A percentile compares a stretch with the other conserved stretches of the same genome.
Conservation (phyloP, 2,888 invertebrate species). For the Ypsolopha scabrella region DNA sequence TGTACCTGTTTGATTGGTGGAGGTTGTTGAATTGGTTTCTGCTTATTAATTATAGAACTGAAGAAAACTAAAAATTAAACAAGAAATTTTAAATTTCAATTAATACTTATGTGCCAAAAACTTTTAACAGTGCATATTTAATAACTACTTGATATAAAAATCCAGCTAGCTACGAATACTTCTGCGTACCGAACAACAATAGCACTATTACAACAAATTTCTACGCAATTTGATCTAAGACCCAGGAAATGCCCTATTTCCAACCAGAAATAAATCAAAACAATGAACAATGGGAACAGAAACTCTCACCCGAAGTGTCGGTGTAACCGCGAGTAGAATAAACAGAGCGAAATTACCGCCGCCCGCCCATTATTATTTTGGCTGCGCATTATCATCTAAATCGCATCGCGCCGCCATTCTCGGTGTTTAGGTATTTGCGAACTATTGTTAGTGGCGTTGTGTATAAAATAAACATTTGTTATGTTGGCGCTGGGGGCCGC, state of each 20-base stretch:
- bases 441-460: conserved; percentile 70
- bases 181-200: too few relatives aligned
- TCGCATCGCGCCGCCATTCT: conserved; percentile 62
- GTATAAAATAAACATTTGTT: conserved; percentile 72
- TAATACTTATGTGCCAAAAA: too few relatives aligned
- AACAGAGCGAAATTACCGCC: conserved; percentile 42
- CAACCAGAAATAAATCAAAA: neutral
- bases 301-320: neutral
- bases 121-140: too few relatives aligned
- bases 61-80: too few relatives aligned
- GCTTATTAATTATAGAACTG: too few relatives aligned
- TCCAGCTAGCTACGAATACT: too few relatives aligned
- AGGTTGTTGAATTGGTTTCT: neutral
- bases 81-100: too few relatives aligned
- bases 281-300: neutral
- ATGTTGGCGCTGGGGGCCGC: conserved; percentile 33
- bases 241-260: neutral
- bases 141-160: too few relatives aligned
- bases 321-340: conserved; percentile 24
- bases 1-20: neutral
- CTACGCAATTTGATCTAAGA: neutral
- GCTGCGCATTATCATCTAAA: conserved; percentile 64
- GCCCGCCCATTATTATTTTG: conserved; percentile 59
- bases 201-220: too few relatives aligned
- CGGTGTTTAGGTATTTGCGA: conserved; percentile 68